Evolutionary conservation across 30 jellyfish, hydroid and myxozoan genomes (phyloP).

Genomic region (Hydractinia echinata): DNA sequence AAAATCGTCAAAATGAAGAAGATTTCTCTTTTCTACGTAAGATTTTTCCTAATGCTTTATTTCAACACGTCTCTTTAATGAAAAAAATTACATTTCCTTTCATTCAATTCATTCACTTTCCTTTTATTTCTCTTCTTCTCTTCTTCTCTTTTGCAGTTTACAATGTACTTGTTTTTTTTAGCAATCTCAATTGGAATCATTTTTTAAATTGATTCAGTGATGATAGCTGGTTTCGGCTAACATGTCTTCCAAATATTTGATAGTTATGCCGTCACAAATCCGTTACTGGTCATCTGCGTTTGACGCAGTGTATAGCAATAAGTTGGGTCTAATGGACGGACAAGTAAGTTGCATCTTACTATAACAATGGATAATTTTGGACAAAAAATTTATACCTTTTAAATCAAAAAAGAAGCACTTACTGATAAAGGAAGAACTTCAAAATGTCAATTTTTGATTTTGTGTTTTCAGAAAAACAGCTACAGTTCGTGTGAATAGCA

Average conservation of each 20-base stretch:
- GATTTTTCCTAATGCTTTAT: neutral
- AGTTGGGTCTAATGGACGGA: conserved; percentile 93
- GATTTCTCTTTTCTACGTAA: conserved; percentile 57
- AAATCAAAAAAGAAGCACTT: too few relatives aligned
- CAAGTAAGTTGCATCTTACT: conserved; percentile 45
- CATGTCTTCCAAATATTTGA: conserved; percentile 81
- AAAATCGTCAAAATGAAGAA: conserved; percentile 64
- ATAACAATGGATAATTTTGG: too few relatives aligned
- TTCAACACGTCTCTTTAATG: neutral
- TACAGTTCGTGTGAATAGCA: too few relatives aligned
- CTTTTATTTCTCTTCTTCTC: neutral
- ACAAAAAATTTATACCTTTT: too few relatives aligned
- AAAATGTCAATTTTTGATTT: too few relatives aligned
- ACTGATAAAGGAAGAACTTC: too few relatives aligned
- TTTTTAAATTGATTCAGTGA: conserved; percentile 66
- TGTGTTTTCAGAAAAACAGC: too few relatives aligned
- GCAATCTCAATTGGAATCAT: conserved; percentile 59
- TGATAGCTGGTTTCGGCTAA: conserved; percentile 77
- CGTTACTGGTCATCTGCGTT: conserved; percentile 66
- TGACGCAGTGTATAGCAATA: conserved; percentile 73
- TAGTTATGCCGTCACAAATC: conserved; percentile 72
- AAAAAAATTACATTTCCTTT: neutral
- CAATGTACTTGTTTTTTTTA: conserved; percentile 2
- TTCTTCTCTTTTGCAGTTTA: too few relatives aligned
- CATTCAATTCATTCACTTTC: neutral